These are phyloP conservation scores for Neodiprion fabricii DNA, from an alignment of 1,140 invertebrate species.

Conservation along the genomic window DNA sequence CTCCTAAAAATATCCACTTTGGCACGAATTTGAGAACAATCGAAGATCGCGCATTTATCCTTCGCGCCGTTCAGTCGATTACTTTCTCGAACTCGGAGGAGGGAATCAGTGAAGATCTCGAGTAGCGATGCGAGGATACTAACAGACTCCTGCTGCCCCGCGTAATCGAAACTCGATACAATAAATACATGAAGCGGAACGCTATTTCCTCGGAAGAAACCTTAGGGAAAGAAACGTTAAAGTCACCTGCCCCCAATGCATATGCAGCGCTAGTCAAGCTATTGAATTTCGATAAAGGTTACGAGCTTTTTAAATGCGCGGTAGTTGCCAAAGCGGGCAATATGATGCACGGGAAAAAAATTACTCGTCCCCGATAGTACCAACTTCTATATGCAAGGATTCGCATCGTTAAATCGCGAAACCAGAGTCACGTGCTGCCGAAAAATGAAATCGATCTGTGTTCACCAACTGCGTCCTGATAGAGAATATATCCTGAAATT, in stretches of 20 bases:
- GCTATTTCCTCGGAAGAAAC: background rate
- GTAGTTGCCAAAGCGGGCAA: background rate
- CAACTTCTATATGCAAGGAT: background rate
- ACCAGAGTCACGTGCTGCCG: background rate
- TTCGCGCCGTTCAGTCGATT: background rate
- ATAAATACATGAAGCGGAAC: background rate
- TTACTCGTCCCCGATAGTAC: background rate
- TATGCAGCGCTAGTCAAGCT: background rate
- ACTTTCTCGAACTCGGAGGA: background rate
- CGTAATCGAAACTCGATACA: conserved; percentile 14
- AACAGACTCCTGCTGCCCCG: background rate
- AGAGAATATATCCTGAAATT: too few relatives aligned
- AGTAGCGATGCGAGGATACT: background rate
- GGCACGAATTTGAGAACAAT: too few relatives aligned
- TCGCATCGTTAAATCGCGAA: background rate
- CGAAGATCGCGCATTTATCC: too few relatives aligned
- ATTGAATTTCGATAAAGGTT: conserved; percentile 7
- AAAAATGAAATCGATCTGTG: too few relatives aligned
- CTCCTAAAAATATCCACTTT: too few relatives aligned
- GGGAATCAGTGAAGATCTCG: background rate
- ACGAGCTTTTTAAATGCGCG: background rate
- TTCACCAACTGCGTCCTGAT: too few relatives aligned
- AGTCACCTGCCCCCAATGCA: conserved; percentile 13
- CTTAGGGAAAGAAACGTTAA: background rate
- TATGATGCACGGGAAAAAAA: background rate